phyloP scores from a whole-genome alignment of 2,113 vertebrate species.

The Brevimyrus niger region DNA sequence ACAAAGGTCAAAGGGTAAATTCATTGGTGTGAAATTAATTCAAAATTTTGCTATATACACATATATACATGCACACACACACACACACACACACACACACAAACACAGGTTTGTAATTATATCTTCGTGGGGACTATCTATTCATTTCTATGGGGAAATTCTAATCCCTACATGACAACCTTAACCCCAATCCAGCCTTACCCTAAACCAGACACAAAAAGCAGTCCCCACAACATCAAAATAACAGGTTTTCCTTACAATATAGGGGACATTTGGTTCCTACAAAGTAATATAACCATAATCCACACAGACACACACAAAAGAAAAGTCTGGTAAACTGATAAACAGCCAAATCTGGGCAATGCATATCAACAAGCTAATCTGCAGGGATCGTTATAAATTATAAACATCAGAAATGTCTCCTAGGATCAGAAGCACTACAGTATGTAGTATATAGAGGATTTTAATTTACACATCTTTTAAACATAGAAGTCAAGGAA shows the following conservation, averaged over 20 bases:
- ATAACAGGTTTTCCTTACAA: background rate
- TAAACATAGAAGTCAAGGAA: conserved; percentile 43
- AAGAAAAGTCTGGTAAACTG: background rate
- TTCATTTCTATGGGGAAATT: background rate
- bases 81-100: background rate
- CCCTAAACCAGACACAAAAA: background rate
- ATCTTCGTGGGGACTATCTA: background rate
- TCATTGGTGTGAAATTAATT: background rate
- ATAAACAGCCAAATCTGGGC: background rate
- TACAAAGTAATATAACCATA: background rate
- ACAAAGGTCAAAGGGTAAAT: background rate
- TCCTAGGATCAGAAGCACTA: conserved; percentile 17
- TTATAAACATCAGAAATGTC: conserved; percentile 10
- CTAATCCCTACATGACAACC: background rate
- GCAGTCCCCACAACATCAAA: background rate
- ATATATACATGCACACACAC: background rate
- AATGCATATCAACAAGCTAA: conserved; percentile 22
- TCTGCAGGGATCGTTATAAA: conserved; percentile 25
- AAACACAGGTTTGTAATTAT: background rate
- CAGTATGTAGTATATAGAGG: conserved; percentile 34
- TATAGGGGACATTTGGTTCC: background rate
- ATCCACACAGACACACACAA: background rate
- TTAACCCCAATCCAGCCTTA: background rate
- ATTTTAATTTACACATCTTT: conserved; percentile 48
- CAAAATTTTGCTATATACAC: background rate